Percentiles rank a stretch among this genome's conserved stretches.
These are phyloP conservation scores for Anorthoa munda DNA, from an alignment of 2,888 invertebrate genomes.

Conservation along the genomic window DNA sequence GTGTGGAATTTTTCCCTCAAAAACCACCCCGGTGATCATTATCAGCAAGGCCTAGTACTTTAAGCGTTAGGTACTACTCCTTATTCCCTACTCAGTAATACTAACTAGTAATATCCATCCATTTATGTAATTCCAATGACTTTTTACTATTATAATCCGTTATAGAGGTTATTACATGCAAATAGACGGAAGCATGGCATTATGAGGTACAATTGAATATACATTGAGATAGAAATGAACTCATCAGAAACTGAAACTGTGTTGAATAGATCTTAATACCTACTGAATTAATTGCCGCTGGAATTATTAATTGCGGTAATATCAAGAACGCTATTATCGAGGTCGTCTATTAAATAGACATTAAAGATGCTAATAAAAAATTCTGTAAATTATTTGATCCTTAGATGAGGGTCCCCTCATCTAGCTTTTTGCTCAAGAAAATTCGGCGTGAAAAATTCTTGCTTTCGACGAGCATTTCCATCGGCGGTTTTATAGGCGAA, in stretches of 20 bases:
- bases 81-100: not conserved
- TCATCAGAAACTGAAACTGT: conserved; percentile 11
- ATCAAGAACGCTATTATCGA: not conserved
- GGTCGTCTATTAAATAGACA: not conserved
- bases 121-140: not conserved
- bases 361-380: too few species aligned
- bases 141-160: not conserved
- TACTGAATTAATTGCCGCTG: conserved; percentile 4
- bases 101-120: too few species aligned
- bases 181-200: conserved; percentile 14
- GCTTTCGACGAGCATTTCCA: not conserved
- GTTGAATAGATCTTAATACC: conserved; percentile 30
- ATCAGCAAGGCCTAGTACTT: too few species aligned
- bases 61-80: too few species aligned
- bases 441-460: conserved; percentile 14
- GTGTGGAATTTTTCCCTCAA: too few species aligned
- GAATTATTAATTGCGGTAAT: conserved; percentile 22
- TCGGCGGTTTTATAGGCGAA: conserved; percentile 24
- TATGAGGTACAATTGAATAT: conserved; percentile 40
- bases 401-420: too few species aligned
- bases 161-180: conserved; percentile 18
- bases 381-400: too few species aligned
- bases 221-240: conserved; percentile 38
- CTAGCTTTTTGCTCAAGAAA: too few species aligned
- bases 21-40: too few species aligned